A percentile compares a stretch with the other conserved stretches of the same genome.
phyloP scores from a whole-genome alignment of 2,113 vertebrate genomes.

The Sander lucioperca region DNA sequence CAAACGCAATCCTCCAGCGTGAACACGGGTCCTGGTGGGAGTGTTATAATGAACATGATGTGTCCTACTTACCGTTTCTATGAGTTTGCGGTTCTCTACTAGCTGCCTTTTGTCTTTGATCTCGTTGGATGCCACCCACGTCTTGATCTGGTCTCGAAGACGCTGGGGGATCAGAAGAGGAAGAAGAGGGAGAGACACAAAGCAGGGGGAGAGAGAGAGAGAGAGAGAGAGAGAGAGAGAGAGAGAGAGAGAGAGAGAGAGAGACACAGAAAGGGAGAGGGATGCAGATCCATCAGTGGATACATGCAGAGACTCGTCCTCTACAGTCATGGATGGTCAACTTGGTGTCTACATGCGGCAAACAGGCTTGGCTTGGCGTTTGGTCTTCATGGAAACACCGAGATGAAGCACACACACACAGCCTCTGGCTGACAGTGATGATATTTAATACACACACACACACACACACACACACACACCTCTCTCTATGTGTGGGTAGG shows the following conservation, averaged over 20 bases:
- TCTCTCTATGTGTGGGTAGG: background rate
- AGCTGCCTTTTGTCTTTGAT: constrained; percentile 96
- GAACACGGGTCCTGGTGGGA: background rate
- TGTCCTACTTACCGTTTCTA: constrained; percentile 89
- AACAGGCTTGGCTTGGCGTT: constrained; percentile 62
- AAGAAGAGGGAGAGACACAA: background rate
- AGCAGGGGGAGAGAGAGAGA: no score
- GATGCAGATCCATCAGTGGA: constrained; percentile 46
- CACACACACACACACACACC: constrained; percentile 14
- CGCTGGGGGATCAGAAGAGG: constrained; percentile 81
- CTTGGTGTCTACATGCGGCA: constrained; percentile 21
- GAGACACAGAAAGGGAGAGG: background rate
- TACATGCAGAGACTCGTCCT: constrained; percentile 57
- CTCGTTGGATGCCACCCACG: constrained; percentile 94
- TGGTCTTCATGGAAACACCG: constrained; percentile 64
- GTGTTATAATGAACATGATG: background rate
- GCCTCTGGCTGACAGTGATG: constrained; percentile 7
- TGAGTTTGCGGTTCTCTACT: constrained; percentile 93
- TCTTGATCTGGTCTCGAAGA: constrained; percentile 97
- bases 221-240: no score
- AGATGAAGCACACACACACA: background rate
- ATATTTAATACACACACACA: constrained; percentile 30
- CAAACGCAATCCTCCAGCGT: background rate
- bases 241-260: background rate
- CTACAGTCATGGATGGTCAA: constrained; percentile 58